phyloP scores from a whole-genome alignment of 1,140 invertebrate species.

The Episyrphus balteatus region DNA sequence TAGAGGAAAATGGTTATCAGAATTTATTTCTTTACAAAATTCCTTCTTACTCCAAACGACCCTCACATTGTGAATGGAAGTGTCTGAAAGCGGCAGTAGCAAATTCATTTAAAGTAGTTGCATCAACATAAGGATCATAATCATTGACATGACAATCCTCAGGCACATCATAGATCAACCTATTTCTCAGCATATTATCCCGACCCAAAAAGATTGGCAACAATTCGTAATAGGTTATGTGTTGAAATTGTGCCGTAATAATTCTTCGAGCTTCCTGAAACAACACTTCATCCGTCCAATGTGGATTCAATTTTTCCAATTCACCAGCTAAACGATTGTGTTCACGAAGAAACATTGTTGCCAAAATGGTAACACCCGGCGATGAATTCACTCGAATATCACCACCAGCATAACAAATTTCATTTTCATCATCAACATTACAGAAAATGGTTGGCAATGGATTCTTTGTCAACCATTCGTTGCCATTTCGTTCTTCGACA shows the following conservation, averaged over 20 bases:
- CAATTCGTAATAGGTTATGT: conserved; percentile 81
- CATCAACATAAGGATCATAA: conserved; percentile 70
- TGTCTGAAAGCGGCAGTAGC: conserved; percentile 78
- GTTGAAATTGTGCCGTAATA: conserved; percentile 63
- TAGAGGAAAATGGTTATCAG: conserved; percentile 1
- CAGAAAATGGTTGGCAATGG: conserved; percentile 50
- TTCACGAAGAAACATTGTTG: conserved; percentile 74
- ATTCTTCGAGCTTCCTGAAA: conserved; percentile 82
- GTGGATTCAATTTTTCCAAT: conserved; percentile 65
- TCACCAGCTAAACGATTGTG: conserved; percentile 77
- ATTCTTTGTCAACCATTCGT: conserved; percentile 57
- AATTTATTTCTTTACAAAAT: neutral
- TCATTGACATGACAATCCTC: conserved; percentile 62
- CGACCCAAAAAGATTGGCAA: conserved; percentile 65
- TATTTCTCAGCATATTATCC: conserved; percentile 57
- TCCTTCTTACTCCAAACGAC: conserved; percentile 55
- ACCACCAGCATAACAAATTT: conserved; percentile 62
- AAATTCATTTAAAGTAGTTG: conserved; percentile 72
- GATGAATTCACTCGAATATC: conserved; percentile 83
- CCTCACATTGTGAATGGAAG: conserved; percentile 75
- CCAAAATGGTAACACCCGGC: conserved; percentile 65
- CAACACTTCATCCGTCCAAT: conserved; percentile 75
- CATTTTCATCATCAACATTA: conserved; percentile 43
- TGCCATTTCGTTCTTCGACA: conserved; percentile 48
- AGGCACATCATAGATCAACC: conserved; percentile 52